phyloP scores from a whole-genome alignment of 1,140 invertebrate genomes.

The Eulimnadia texana region DNA sequence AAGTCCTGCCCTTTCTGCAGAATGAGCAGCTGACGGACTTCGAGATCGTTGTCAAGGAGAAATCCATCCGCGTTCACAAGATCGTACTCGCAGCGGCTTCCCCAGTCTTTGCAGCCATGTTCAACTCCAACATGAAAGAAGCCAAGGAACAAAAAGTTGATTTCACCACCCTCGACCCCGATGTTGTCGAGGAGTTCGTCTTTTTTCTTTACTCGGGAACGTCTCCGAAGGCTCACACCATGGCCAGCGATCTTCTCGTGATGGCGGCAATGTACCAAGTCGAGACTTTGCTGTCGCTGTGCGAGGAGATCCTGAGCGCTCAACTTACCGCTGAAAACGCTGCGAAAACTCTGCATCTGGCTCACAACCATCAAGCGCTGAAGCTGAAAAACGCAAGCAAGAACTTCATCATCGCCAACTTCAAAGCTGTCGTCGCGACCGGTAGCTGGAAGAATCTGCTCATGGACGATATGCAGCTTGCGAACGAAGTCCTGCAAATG shows the following conservation, averaged over 20 bases:
- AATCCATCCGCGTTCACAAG: slow-evolving; percentile 45
- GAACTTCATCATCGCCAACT: not conserved
- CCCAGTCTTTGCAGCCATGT: slow-evolving; percentile 61
- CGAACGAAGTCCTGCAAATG: not conserved
- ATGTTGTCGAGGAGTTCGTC: not conserved
- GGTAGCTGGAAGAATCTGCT: not conserved
- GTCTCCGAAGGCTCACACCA: not conserved
- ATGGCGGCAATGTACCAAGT: not conserved
- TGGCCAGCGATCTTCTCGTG: not conserved
- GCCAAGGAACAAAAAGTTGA: not conserved
- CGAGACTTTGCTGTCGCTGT: not conserved
- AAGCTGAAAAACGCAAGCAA: not conserved
- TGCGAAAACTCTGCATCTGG: not conserved
- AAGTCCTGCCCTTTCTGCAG: not conserved
- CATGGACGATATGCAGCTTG: not conserved
- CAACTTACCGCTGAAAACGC: not conserved
- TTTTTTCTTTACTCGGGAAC: not conserved
- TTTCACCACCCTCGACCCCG: not conserved
- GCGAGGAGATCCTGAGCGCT: not conserved
- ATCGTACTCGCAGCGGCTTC: slow-evolving; percentile 48
- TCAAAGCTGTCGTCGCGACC: not conserved
- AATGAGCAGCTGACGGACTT: not conserved
- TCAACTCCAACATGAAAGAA: slow-evolving; percentile 21
- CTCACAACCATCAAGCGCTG: not conserved
- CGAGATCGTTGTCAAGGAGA: slow-evolving; percentile 20